phyloP scores from a whole-genome alignment of 2,888 invertebrate genomes.

The Ceriagrion tenellum region DNA sequence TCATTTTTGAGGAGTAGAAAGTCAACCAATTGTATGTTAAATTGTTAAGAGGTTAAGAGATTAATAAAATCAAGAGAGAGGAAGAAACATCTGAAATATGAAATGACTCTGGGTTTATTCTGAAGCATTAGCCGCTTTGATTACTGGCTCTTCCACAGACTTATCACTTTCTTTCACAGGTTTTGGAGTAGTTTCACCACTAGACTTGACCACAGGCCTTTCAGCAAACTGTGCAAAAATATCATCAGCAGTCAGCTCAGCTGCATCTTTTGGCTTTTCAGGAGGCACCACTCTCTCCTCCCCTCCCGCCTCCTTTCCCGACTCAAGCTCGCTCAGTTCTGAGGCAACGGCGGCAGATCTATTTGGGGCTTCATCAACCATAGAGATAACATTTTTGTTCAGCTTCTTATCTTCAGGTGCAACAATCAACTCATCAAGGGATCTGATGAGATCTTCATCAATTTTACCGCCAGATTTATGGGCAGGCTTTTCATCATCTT shows the following conservation, averaged over 20 bases:
- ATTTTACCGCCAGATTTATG: conserved; percentile 45
- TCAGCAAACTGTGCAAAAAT: background rate
- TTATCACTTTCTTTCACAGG: background rate
- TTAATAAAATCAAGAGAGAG: background rate
- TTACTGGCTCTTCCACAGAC: background rate
- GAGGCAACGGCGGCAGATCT: background rate
- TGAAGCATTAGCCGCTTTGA: background rate
- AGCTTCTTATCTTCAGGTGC: conserved; percentile 20
- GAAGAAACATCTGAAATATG: background rate
- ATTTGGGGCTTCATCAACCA: conserved; percentile 38
- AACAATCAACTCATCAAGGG: conserved; percentile 49
- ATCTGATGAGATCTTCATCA: conserved; percentile 45
- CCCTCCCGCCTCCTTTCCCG: background rate
- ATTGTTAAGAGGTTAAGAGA: background rate
- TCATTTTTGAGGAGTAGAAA: background rate
- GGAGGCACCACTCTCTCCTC: background rate
- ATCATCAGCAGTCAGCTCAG: background rate
- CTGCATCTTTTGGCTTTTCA: background rate
- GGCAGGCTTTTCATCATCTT: conserved; percentile 38
- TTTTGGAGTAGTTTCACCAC: background rate
- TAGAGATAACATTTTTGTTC: conserved; percentile 30
- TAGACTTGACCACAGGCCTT: background rate
- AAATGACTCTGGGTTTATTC: background rate
- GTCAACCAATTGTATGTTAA: background rate
- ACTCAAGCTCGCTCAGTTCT: background rate